These are phyloP conservation scores for Anableps anableps DNA, from an alignment of 2,797 vertebrate species.

Conservation along the genomic window DNA sequence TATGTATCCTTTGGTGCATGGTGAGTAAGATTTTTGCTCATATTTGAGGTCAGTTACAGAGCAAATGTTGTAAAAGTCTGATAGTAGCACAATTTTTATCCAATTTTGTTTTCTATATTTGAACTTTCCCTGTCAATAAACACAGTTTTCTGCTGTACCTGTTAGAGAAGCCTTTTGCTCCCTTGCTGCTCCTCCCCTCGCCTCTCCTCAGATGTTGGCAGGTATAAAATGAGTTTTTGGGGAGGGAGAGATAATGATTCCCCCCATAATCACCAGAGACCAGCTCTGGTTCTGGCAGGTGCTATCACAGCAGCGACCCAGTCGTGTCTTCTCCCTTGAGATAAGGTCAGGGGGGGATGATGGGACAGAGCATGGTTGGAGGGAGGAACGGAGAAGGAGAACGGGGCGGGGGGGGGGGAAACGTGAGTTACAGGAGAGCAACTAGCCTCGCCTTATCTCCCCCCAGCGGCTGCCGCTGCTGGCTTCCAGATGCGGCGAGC, in stretches of 20 bases:
- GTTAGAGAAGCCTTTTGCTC: conserved; percentile 62
- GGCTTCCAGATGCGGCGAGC: conserved; percentile 77
- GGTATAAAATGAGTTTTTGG: conserved; percentile 81
- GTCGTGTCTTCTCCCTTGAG: conserved; percentile 85
- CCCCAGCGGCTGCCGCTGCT: conserved; percentile 76
- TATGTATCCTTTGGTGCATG: no score
- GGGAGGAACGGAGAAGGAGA: conserved; percentile 55
- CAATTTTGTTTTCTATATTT: conserved; percentile 10
- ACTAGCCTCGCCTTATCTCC: conserved; percentile 82
- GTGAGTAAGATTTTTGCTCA: background rate
- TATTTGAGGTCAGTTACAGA: background rate
- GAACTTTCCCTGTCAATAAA: conserved; percentile 16
- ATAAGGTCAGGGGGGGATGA: conserved; percentile 80
- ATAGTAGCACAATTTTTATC: background rate
- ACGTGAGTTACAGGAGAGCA: conserved; percentile 74
- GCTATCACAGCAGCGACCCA: conserved; percentile 83
- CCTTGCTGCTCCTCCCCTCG: conserved; percentile 45
- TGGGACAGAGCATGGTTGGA: conserved; percentile 62
- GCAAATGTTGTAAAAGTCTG: background rate
- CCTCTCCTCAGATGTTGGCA: conserved; percentile 74
- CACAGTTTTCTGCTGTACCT: conserved; percentile 57
- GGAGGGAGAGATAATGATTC: conserved; percentile 80
- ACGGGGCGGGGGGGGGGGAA: conserved; percentile 59
- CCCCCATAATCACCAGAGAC: conserved; percentile 79
- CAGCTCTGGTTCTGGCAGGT: conserved; percentile 79